Percentiles rank a stretch among this genome's conserved stretches.
Evolutionary conservation across 2,888 invertebrate genomes (phyloP).

Genomic region (Torymus auratus): DNA sequence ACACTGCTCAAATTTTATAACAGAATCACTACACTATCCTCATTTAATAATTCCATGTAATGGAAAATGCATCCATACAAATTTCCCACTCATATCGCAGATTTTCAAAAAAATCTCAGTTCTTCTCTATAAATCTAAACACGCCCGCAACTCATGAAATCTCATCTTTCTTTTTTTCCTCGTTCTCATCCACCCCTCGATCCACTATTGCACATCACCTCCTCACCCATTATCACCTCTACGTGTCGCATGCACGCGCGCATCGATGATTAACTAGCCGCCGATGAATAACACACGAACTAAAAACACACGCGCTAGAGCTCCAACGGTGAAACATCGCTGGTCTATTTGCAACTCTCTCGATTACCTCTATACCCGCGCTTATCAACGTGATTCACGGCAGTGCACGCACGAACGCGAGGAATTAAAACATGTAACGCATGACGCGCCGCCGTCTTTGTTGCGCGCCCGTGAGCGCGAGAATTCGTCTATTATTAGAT

Average conservation of each 20-base stretch:
- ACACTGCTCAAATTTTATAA: too few species aligned
- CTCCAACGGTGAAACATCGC: constrained; percentile 33
- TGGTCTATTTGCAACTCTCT: constrained; percentile 24
- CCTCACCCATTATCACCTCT: not conserved
- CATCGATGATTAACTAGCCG: constrained; percentile 39
- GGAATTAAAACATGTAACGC: constrained; percentile 47
- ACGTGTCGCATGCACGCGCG: not conserved
- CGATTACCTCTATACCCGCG: not conserved
- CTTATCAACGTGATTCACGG: constrained; percentile 51
- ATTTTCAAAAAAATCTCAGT: too few species aligned
- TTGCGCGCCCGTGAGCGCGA: constrained; percentile 2
- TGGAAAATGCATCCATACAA: too few species aligned
- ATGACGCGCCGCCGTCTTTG: constrained; percentile 20
- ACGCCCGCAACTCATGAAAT: too few species aligned
- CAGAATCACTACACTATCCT: too few species aligned
- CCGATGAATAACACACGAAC: constrained; percentile 30
- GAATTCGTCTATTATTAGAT: constrained; percentile 53
- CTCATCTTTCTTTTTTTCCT: constrained; percentile 6
- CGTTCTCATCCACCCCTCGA: not conserved
- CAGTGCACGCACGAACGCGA: not conserved
- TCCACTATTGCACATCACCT: too few species aligned
- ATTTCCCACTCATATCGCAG: too few species aligned
- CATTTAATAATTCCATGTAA: too few species aligned
- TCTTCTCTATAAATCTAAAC: too few species aligned
- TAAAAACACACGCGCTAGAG: constrained; percentile 18